Percentiles rank a stretch among this genome's conserved stretches.
These are phyloP conservation scores for Synaphobranchus kaupii DNA, from an alignment of 2,797 vertebrate species.

Conservation along the genomic window DNA sequence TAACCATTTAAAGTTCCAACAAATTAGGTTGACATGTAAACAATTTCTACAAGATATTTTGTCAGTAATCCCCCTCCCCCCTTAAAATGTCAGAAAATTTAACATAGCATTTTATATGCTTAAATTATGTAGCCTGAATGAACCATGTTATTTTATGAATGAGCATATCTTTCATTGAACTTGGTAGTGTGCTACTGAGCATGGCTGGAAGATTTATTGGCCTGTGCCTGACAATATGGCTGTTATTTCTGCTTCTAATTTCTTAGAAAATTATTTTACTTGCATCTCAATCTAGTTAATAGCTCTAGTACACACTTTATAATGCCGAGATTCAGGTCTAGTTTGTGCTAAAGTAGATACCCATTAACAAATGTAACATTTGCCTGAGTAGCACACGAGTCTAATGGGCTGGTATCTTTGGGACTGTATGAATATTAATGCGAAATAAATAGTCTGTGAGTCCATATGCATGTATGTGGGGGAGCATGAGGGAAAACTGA, in stretches of 20 bases:
- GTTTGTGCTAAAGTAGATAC: neutral
- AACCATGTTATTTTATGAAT: neutral
- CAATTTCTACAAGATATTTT: neutral
- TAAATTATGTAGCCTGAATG: neutral
- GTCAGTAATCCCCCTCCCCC: neutral
- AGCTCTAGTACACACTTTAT: neutral
- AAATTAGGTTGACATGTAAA: neutral
- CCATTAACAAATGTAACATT: constrained; percentile 1
- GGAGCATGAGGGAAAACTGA: neutral
- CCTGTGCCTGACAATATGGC: neutral
- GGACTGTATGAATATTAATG: neutral
- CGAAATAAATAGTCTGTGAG: neutral
- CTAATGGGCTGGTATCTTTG: neutral
- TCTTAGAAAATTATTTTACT: neutral
- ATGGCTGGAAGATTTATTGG: neutral
- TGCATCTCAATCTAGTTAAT: neutral
- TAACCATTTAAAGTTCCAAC: neutral
- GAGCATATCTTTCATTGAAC: neutral
- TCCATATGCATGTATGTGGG: neutral
- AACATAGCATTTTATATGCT: neutral
- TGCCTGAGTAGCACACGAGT: neutral
- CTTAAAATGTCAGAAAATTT: neutral
- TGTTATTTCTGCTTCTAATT: neutral
- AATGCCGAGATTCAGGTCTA: neutral
- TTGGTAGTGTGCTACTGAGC: neutral